Conservation (phyloP, 2,888 invertebrate species). For the Graphium colonna region DNA sequence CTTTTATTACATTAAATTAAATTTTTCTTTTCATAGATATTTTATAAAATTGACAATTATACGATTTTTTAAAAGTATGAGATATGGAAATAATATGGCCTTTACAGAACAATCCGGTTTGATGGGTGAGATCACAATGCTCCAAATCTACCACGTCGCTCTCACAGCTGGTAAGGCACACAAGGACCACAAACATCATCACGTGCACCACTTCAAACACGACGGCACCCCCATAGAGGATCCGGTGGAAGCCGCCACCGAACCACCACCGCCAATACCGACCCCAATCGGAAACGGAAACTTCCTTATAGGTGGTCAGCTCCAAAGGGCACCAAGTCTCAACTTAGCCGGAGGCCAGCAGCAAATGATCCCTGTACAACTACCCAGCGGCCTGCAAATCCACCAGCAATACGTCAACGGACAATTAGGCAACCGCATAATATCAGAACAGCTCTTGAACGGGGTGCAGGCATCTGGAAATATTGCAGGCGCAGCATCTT, state of each 20-base stretch:
- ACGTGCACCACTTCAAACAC: slow-evolving; percentile 89
- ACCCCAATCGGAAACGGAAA: slow-evolving; percentile 74
- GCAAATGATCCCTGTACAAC: slow-evolving; percentile 68
- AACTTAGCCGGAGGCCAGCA: slow-evolving; percentile 69
- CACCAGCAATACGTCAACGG: slow-evolving; percentile 83
- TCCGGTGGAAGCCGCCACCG: slow-evolving; percentile 79
- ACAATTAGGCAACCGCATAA: slow-evolving; percentile 79
- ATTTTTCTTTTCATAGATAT: too few species aligned
- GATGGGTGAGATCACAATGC: slow-evolving; percentile 88
- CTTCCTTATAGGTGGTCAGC: slow-evolving; percentile 82
- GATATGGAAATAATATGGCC: too few species aligned
- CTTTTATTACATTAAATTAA: too few species aligned
- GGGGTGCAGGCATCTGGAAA: slow-evolving; percentile 45
- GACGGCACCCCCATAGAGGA: slow-evolving; percentile 83
- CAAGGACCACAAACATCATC: slow-evolving; percentile 92
- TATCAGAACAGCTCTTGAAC: slow-evolving; percentile 77
- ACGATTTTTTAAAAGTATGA: too few species aligned
- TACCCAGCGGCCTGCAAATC: slow-evolving; percentile 71
- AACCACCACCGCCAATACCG: slow-evolving; percentile 67
- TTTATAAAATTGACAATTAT: too few species aligned
- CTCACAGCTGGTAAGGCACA: slow-evolving; percentile 92
- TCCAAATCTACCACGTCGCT: slow-evolving; percentile 89
- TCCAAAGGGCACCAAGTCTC: slow-evolving; percentile 79
- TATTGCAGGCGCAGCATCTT: slow-evolving; percentile 31
- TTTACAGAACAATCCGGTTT: slow-evolving; percentile 82